These are phyloP conservation scores for Scolopax mira DNA, from an alignment of 2,113 vertebrate genomes.

Conservation along the genomic window DNA sequence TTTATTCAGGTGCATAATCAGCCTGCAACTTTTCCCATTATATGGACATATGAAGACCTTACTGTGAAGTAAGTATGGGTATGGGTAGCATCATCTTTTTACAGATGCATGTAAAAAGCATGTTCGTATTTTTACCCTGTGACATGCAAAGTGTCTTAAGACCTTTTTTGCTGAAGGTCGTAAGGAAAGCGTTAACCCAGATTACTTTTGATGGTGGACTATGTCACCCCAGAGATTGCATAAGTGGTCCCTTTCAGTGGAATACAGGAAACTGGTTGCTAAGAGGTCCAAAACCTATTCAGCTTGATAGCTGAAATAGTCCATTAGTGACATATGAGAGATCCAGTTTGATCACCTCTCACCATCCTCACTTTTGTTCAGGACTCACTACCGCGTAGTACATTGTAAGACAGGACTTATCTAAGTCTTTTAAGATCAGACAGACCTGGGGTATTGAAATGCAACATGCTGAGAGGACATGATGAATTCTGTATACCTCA, in stretches of 20 bases:
- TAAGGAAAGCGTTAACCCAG: not conserved
- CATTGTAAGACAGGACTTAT: not conserved
- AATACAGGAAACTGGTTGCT: not conserved
- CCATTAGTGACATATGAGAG: conserved; percentile 6
- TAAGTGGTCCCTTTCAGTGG: not conserved
- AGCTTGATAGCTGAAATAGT: not conserved
- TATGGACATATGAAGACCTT: not conserved
- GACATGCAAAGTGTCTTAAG: not conserved
- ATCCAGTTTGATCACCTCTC: not conserved
- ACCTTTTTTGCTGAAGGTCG: not conserved
- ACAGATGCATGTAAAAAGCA: not conserved
- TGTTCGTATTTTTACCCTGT: not conserved
- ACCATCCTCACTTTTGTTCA: not conserved
- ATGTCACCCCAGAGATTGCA: not conserved
- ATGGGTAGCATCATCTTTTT: not conserved
- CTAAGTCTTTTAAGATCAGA: not conserved
- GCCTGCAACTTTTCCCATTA: not conserved
- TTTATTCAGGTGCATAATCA: not conserved
- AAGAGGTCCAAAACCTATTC: not conserved
- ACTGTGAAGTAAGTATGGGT: not conserved
- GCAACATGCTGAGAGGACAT: not conserved
- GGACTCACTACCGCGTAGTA: not conserved
- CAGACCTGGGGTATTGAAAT: not conserved
- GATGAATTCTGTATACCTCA: not conserved
- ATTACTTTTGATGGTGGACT: not conserved